These are phyloP conservation scores for Takifugu bimaculatus DNA, from an alignment of 2,113 vertebrate species.

Conservation along the genomic window DNA sequence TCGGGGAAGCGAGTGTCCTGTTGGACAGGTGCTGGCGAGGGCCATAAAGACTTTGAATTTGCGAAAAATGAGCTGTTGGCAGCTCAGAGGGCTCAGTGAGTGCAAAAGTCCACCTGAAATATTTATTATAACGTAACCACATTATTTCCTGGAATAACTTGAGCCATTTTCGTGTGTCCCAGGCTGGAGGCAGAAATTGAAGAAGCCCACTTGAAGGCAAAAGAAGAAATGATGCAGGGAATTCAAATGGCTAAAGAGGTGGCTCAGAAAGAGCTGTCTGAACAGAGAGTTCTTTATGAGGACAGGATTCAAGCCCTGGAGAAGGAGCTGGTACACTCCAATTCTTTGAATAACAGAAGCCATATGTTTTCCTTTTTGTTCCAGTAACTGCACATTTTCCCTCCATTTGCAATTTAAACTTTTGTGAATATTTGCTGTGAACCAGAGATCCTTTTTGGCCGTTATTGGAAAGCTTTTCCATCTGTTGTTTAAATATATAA, in stretches of 20 bases:
- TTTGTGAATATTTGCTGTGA: no score
- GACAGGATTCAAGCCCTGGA: constrained; percentile 81
- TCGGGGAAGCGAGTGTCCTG: constrained; percentile 72
- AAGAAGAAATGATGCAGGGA: constrained; percentile 93
- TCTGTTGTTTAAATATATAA: no score
- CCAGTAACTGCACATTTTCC: not conserved
- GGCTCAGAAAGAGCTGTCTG: constrained; percentile 84
- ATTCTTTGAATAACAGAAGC: not conserved
- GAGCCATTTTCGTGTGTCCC: constrained; percentile 12
- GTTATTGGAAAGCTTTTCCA: no score
- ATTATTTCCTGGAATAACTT: not conserved
- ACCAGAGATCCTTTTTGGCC: no score
- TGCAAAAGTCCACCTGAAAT: constrained; percentile 7
- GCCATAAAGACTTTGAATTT: constrained; percentile 92
- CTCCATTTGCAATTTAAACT: not conserved
- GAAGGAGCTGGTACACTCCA: constrained; percentile 81
- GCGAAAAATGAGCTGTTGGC: constrained; percentile 90
- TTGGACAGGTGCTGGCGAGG: constrained; percentile 67
- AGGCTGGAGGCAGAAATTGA: constrained; percentile 92
- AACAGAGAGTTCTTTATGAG: constrained; percentile 85
- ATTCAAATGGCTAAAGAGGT: constrained; percentile 91
- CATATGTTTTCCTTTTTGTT: no score
- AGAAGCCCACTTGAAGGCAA: constrained; percentile 87
- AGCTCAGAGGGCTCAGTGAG: constrained; percentile 87
- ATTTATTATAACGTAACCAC: not conserved